These are phyloP conservation scores for Lethenteron reissneri DNA, from an alignment of 2,113 vertebrate species.

Conservation along the genomic window DNA sequence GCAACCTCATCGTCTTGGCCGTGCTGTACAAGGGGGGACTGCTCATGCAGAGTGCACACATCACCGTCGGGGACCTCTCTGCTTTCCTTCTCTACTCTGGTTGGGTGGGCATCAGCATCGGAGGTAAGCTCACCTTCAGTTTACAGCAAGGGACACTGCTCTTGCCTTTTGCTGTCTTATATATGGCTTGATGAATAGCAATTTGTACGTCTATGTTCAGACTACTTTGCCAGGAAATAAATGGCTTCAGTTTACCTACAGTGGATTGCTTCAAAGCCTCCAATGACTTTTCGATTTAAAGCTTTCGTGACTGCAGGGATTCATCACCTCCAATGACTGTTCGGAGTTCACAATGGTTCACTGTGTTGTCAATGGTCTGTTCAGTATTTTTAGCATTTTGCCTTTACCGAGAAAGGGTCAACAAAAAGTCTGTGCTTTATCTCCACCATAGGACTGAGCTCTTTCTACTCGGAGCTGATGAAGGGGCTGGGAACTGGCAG, in stretches of 20 bases:
- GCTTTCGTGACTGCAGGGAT: too few species aligned
- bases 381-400: neutral
- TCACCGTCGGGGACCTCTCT: conserved; percentile 84
- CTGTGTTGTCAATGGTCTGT: too few species aligned
- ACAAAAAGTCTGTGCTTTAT: neutral
- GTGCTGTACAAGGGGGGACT: conserved; percentile 90
- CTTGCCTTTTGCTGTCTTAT: too few species aligned
- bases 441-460: conserved; percentile 45
- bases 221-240: too few species aligned
- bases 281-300: too few species aligned
- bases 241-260: too few species aligned
- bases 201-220: too few species aligned
- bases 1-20: conserved; percentile 69
- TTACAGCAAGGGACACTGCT: too few species aligned
- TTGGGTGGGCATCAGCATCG: conserved; percentile 86
- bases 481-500: conserved; percentile 75
- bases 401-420: neutral
- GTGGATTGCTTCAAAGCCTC: too few species aligned
- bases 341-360: too few species aligned
- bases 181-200: too few species aligned
- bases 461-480: conserved; percentile 92
- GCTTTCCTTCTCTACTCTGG: conserved; percentile 93
- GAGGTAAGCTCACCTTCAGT: conserved; percentile 31
- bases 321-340: too few species aligned
- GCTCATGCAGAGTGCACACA: conserved; percentile 54